phyloP scores from a whole-genome alignment of 2,888 invertebrate genomes.

The Emesis furor region DNA sequence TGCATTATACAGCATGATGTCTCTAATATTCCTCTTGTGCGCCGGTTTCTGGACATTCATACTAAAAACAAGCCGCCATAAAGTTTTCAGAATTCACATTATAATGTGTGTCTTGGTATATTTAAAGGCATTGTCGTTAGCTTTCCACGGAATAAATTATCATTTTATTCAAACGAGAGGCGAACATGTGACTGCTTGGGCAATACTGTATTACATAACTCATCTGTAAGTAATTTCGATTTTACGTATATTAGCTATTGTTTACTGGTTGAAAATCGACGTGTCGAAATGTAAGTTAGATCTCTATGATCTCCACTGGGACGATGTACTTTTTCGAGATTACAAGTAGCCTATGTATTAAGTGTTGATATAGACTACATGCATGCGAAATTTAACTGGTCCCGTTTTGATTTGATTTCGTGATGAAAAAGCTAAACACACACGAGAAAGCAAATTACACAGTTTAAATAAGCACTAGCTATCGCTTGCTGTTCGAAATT shows the following conservation, averaged over 20 bases:
- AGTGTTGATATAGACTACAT: too few species aligned
- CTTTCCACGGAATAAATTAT: conserved; percentile 98
- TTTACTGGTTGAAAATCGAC: too few species aligned
- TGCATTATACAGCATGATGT: conserved; percentile 97
- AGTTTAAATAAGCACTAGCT: too few species aligned
- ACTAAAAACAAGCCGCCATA: conserved; percentile 96
- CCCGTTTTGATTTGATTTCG: too few species aligned
- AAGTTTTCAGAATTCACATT: conserved; percentile 98
- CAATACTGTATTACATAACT: conserved; percentile 99
- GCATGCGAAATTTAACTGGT: too few species aligned
- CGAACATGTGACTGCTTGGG: conserved; percentile 99
- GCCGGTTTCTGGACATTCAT: conserved; percentile 98
- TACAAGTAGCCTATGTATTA: too few species aligned
- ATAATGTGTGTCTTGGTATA: conserved; percentile 98
- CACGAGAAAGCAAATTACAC: too few species aligned
- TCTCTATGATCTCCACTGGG: too few species aligned
- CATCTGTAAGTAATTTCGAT: conserved; percentile 95
- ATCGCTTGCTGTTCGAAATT: too few species aligned
- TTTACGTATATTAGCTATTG: background rate
- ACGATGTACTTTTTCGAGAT: too few species aligned
- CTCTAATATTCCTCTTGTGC: conserved; percentile 97
- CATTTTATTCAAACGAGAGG: conserved; percentile 98
- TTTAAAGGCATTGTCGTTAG: conserved; percentile 97
- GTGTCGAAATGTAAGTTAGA: too few species aligned
- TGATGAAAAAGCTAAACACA: too few species aligned